Percentiles rank a stretch among this genome's conserved stretches.
phyloP scores from a whole-genome alignment of 2,888 invertebrate species.

The Lamellibrachia columna region DNA sequence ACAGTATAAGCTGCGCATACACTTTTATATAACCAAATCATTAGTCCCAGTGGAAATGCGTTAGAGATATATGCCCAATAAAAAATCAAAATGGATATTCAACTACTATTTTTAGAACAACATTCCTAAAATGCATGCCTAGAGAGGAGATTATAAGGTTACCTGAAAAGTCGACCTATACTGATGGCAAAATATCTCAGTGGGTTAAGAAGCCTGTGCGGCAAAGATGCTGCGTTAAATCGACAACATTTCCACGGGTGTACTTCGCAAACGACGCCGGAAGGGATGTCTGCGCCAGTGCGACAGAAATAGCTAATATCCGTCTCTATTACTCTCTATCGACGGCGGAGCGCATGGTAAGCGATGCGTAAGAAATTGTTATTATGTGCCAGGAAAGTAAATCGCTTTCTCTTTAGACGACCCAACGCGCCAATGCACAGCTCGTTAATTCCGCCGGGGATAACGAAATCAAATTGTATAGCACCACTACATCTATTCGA shows the following conservation, averaged over 20 bases:
- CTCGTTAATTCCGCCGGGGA: neutral
- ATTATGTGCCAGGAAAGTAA: conserved; percentile 9
- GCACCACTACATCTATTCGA: neutral
- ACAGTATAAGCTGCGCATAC: too few relatives aligned
- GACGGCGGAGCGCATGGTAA: neutral
- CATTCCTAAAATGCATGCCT: neutral
- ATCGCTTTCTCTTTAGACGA: neutral
- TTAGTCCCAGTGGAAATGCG: neutral
- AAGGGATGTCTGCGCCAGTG: conserved; percentile 1
- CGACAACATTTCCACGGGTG: neutral
- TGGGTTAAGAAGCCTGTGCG: neutral
- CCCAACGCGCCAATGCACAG: neutral
- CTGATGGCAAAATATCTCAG: neutral
- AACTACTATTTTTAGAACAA: neutral
- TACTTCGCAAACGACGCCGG: neutral
- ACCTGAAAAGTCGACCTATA: neutral
- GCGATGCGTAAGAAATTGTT: neutral
- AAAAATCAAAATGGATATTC: neutral
- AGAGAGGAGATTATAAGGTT: neutral
- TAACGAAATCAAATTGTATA: neutral
- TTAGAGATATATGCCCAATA: neutral
- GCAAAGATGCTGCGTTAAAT: neutral
- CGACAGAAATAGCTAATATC: neutral
- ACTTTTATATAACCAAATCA: too few relatives aligned
- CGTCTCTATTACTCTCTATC: neutral